These are phyloP conservation scores for Drosophila ustulata DNA, from an alignment of 2,888 invertebrate species.

Conservation along the genomic window DNA sequence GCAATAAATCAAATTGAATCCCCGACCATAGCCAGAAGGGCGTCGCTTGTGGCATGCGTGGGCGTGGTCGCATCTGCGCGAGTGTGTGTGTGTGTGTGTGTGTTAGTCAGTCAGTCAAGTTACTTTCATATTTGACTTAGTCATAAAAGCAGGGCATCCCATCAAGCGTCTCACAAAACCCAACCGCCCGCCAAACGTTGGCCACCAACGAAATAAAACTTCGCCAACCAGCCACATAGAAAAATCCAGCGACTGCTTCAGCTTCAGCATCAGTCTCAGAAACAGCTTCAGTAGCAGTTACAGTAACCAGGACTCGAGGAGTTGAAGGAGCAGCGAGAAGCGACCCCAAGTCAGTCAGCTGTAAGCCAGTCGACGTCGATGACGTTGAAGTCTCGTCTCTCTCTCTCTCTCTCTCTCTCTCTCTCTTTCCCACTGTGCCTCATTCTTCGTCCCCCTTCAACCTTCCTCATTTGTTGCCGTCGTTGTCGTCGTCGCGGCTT, in stretches of 20 bases:
- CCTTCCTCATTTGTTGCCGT: neutral
- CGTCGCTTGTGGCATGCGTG: constrained; percentile 20
- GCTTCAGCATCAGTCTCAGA: constrained; percentile 28
- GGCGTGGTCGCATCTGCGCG: constrained; percentile 30
- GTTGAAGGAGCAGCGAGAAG: neutral
- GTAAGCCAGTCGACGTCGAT: constrained; percentile 57
- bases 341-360: constrained; percentile 48
- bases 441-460: neutral
- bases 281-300: neutral
- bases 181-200: constrained; percentile 25
- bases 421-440: neutral
- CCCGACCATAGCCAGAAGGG: constrained; percentile 33
- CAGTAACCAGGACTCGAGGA: constrained; percentile 1
- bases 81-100: constrained; percentile 4
- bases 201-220: constrained; percentile 44
- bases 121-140: constrained; percentile 78
- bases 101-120: constrained; percentile 47
- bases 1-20: constrained; percentile 78
- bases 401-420: neutral
- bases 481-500: constrained; percentile 65
- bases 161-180: constrained; percentile 25
- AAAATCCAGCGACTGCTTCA: constrained; percentile 41
- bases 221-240: constrained; percentile 42
- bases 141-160: constrained; percentile 68
- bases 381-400: constrained; percentile 32